phyloP scores from a whole-genome alignment of 2,113 vertebrate species.

The Sialia sialis region DNA sequence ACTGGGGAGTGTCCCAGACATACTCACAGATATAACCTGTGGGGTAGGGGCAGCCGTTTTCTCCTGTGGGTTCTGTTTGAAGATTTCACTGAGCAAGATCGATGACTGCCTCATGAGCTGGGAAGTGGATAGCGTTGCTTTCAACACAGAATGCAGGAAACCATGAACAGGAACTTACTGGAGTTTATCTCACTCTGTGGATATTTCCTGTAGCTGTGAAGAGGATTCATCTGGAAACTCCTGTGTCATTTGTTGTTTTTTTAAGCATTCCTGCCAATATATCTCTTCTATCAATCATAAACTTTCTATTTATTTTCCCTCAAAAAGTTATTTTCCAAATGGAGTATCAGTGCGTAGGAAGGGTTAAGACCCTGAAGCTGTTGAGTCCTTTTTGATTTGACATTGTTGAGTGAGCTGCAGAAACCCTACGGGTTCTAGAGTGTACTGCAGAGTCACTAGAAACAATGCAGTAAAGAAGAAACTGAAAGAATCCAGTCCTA shows the following conservation, averaged over 20 bases:
- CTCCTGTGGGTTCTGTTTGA: not conserved
- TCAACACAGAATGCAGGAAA: not conserved
- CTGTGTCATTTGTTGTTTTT: not conserved
- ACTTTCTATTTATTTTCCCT: not conserved
- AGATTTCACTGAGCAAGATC: not conserved
- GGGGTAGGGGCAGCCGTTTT: accelerated
- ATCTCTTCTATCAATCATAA: not conserved
- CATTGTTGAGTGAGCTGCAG: not conserved
- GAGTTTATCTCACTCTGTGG: not conserved
- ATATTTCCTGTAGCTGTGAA: not conserved
- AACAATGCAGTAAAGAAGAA: not conserved
- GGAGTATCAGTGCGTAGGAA: not conserved
- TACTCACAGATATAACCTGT: not conserved
- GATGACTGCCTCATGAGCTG: not conserved
- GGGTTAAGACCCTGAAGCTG: not conserved
- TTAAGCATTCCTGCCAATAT: not conserved
- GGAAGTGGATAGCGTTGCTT: not conserved
- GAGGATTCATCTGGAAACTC: not conserved
- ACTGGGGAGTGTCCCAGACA: not conserved
- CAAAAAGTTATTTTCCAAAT: not conserved
- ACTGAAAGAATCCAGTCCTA: not conserved
- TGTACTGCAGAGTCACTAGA: not conserved
- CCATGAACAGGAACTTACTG: not conserved
- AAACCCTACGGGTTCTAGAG: not conserved
- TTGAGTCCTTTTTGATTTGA: not conserved